phyloP scores from a whole-genome alignment of 2,888 invertebrate genomes.

The Aplocera efformata region DNA sequence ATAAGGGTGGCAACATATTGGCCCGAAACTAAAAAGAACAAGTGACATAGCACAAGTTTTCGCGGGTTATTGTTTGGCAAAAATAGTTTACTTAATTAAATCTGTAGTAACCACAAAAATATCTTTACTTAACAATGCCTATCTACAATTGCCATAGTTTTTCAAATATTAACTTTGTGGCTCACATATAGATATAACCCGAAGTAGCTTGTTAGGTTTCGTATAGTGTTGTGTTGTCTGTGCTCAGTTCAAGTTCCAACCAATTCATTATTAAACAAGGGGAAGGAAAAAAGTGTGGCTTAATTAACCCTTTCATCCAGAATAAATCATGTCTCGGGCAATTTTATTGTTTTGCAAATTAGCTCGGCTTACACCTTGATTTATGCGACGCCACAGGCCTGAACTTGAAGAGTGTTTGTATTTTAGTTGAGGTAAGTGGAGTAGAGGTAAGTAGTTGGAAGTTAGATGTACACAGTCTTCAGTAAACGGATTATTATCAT shows the following conservation, averaged over 20 bases:
- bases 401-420: not conserved
- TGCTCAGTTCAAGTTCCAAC: not conserved
- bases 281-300: conserved; percentile 1
- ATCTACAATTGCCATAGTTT: too few species aligned
- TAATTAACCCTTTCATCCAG: conserved; percentile 6
- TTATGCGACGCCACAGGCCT: conserved; percentile 22
- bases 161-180: too few species aligned
- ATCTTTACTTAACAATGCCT: too few species aligned
- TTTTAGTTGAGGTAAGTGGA: too few species aligned
- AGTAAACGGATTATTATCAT: not conserved
- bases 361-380: conserved; percentile 1
- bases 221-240: too few species aligned
- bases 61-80: conserved; percentile 6
- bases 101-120: too few species aligned
- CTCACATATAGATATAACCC: too few species aligned
- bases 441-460: too few species aligned
- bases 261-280: not conserved
- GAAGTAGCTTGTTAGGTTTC: too few species aligned
- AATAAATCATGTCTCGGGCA: conserved; percentile 2
- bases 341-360: conserved; percentile 7
- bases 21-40: conserved; percentile 14
- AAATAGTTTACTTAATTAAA: conserved; percentile 2
- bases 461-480: too few species aligned
- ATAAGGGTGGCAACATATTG: conserved; percentile 17
- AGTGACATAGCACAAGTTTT: conserved; percentile 10